Evolutionary conservation across 2,888 invertebrate species (phyloP).

Genomic region (Sericinus montela): DNA sequence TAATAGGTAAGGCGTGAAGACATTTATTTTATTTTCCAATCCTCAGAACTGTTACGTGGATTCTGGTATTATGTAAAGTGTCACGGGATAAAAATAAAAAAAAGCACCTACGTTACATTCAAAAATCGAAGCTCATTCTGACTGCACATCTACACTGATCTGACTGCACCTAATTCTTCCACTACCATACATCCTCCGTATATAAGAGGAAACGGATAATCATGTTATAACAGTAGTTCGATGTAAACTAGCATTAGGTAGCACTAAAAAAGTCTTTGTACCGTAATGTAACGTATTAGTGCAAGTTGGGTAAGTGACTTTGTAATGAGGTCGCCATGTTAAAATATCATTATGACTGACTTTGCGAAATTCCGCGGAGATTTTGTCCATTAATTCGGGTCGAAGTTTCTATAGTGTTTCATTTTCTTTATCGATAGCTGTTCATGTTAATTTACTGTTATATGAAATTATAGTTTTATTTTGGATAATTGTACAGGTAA

Average conservation of each 20-base stretch:
- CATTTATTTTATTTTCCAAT: no score
- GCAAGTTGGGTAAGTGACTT: constrained; percentile 7
- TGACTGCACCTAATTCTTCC: background rate
- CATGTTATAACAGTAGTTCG: constrained; percentile 32
- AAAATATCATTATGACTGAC: constrained; percentile 3
- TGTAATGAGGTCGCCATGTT: background rate
- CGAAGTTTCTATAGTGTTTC: background rate
- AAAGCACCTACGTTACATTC: no score
- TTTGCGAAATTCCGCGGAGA: constrained; percentile 1
- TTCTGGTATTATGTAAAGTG: no score
- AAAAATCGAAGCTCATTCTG: background rate
- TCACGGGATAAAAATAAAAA: no score
- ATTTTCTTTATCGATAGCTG: background rate
- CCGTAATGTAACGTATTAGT: constrained; percentile 18
- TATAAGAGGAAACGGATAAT: constrained; percentile 38
- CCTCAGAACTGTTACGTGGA: no score
- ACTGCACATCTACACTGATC: background rate
- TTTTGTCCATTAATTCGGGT: background rate
- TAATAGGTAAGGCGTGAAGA: no score
- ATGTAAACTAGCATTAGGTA: constrained; percentile 10
- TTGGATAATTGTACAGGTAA: no score
- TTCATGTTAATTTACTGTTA: background rate
- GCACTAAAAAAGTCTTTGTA: constrained; percentile 11
- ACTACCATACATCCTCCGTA: constrained; percentile 30
- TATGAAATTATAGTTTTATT: background rate